Base-by-base conservation (phyloP, 1,140 invertebrate species). In the Caenorhabditis tropicalis region DNA sequence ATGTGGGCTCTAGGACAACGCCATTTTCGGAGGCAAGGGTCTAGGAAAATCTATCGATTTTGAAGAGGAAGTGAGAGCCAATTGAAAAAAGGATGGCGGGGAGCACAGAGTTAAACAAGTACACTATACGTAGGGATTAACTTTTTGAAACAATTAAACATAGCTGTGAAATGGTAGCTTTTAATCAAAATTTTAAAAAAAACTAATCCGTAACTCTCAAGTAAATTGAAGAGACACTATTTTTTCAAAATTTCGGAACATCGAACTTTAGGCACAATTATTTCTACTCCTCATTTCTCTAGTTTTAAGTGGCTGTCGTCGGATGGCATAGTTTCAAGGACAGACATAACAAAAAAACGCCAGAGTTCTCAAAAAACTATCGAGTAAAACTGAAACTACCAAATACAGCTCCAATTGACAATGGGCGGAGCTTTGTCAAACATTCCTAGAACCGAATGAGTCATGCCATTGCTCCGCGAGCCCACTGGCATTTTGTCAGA, bases 361-460 rank as follows among this genome's bases (percentile, higher is more conserved):
- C n/a, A 58, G 33, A 43, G 36, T 24, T 10, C 36, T 2, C 43
- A 15, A 9, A 15, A 43, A 43, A n/a, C 10, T 19, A 24, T 24
- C 36, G 24, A 24, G 65, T 43, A 46, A 46, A n/a, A 74, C 36
- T 74, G 24, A 36, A 24, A 74, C 36, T 74, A 74, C 65, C 65
- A 74, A 43, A 74, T 43, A 43, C 65, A 46, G 65, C 58, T 74
- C 24, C 36, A 36, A 29, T 27, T 74, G 65, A 74, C 65, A 43
- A 74, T 74, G 36, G 65, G 65, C 65, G 65, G 65, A 74, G 65
- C n/a, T 65, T 56, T 74, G 65, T 43, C 65, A 19, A 36, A 39
- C 36, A 74, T 33, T 74, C 65, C 65, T 6, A 74, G 65, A 74
- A 74, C 1, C 1, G 5, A n/a, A 36, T 74, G 65, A 74, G 65